Base-by-base conservation (phyloP, 2,797 vertebrate genomes). In the Poeciliopsis gracilis region DNA sequence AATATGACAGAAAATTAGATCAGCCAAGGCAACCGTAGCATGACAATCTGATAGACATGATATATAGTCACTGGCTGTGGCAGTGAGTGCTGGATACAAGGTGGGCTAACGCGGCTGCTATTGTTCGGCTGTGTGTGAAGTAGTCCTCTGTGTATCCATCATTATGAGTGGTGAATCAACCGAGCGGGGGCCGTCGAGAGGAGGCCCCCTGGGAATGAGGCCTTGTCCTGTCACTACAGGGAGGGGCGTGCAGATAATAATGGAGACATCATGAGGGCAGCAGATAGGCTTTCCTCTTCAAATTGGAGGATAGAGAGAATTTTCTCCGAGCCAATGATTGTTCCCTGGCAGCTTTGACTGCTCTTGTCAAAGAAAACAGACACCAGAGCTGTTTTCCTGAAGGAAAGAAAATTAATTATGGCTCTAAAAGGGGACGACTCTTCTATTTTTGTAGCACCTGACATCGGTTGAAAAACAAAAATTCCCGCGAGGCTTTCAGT, bases 231-330 rank as follows among this genome's bases (percentile, higher is more conserved):
- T 91, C 89, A 79, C 88, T 67, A 81, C 75, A 70, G 11, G 77
- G 84, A 90, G 90, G 90, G 89, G 91, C 59, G 76, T 80, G 75
- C 90, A 88, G 89, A 91, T 91, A 92, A 93, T 93, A 92, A 95
- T 92, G 82, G 89, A 94, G 89, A 90, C 94, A 94, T 94, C 93
- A 94, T 86, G 86, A 88, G 90, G 88, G 83, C 86, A 88, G 79
- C 82, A 93, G 91, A 94, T 91, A 92, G 90, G 80, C 86, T 92
- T 88, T 82, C 73, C 90, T 86, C 86, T 91, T 90, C 84, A 90
- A 81, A 87, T 87, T 63, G 88, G 84, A 73, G 84, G 87, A 86
- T 77, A 82, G 83, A 36, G 81, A 83, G 85, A 85, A 80, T 91
- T 86, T 86, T 79, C 82, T 79, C 49, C 10, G 77, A 66, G 78